phyloP scores from a whole-genome alignment of 2,888 invertebrate species.

The Baccha elongata region DNA sequence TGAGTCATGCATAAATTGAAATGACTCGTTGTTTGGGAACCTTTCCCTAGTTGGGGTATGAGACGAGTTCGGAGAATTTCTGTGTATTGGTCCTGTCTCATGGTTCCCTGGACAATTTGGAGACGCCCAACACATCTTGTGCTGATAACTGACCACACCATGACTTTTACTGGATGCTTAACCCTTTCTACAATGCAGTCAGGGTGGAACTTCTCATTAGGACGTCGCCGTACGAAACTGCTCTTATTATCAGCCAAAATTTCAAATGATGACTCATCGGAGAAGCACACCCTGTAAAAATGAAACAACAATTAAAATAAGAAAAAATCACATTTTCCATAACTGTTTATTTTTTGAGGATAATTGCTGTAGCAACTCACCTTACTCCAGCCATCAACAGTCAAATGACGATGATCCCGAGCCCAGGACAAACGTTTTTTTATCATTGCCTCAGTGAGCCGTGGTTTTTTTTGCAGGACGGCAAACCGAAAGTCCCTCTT shows the following conservation, averaged over 20 bases:
- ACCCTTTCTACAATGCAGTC: background rate
- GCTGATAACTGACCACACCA: conserved; percentile 1
- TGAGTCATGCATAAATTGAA: background rate
- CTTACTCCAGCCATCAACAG: conserved; percentile 8
- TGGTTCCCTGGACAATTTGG: background rate
- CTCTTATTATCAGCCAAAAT: background rate
- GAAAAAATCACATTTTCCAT: background rate
- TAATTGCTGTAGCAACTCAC: conserved; percentile 4
- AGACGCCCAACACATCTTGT: background rate
- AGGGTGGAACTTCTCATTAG: background rate
- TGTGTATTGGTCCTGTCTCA: background rate
- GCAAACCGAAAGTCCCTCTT: background rate
- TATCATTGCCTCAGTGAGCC: conserved; percentile 20
- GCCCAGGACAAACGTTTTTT: conserved; percentile 22
- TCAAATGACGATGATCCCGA: background rate
- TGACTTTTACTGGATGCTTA: background rate
- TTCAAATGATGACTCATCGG: background rate
- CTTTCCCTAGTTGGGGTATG: background rate
- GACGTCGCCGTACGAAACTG: background rate
- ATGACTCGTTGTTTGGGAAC: background rate
- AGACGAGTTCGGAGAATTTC: background rate
- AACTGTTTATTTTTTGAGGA: background rate
- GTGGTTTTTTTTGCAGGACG: background rate
- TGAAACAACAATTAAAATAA: background rate
- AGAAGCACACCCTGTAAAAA: background rate